Base-by-base conservation (phyloP, 2,113 vertebrate genomes). In the Sminthopsis crassicaudata region DNA sequence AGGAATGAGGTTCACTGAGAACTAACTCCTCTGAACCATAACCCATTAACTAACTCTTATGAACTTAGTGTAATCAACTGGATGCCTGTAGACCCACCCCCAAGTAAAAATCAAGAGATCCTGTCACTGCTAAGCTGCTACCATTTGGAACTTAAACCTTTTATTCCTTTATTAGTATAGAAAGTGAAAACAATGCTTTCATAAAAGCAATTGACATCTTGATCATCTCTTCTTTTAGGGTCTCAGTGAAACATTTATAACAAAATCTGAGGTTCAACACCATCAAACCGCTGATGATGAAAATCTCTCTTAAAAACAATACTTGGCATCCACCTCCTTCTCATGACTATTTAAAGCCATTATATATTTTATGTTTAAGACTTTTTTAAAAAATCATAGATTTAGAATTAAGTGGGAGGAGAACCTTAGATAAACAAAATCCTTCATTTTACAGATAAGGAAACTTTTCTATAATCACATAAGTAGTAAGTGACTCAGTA, bases 131-230 rank as follows among this genome's bases (percentile, higher is more conserved):
- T 30, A 36, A 42, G 42, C 25, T 42, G 22, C 88, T 36, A 10
- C 67, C 57, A 60, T 46, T 22, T 53, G 26, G 89, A 84, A 91
- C 92, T 55, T 1, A 50, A 94, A 88, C 42, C 50, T 25, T 54
- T 26, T 91, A 36, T 90, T 91, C 46, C 93, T 88, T 3, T 26
- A 42, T 55, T 93, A 55, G 26, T 93, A 84, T 97, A 89, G 67
- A 57, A 24, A 92, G 52, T 26, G 88, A 89, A 67, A 57, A 92
- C 36, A 84, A 22, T 23, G 36, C 67, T 53, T 95, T 97, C 51
- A 76, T 52, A 57, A 91, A 42, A 42, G 67, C 25, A n/a, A 51
- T 19, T 57, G 36, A 57, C 53, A 84, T 60, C 30, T 36, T 90
- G 30, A 46, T 25, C 46, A 42, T 50, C 42, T 89, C 92, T 95